Base-by-base conservation (phyloP, 2,888 invertebrate species). In the Caenorhabditis imperialis region DNA sequence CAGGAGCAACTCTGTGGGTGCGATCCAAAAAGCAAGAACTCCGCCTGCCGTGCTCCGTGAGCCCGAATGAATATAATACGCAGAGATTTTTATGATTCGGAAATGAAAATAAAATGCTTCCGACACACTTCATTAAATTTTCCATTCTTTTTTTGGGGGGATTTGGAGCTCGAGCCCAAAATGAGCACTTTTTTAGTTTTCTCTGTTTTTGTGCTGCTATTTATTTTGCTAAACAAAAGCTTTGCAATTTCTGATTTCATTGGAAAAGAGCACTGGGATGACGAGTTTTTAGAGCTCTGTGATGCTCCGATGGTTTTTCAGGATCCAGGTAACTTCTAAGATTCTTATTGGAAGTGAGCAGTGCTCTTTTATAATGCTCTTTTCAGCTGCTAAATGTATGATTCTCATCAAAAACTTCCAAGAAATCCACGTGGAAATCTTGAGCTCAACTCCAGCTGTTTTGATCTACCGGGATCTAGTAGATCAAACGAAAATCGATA, bases 1-100 rank as follows among this genome's bases (percentile, higher is more conserved):
- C 44, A 75, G 75, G 57, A 4, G 71, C 72, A 6, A 62, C 72
- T 2, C 44, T 76, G 22, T 76, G 76, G 76, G 63, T 76, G 3
- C 72, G 54, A 23, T 51, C 65, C 4, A 45, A 48, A 1, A 50
- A 53, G 3, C 71, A 76, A 44, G 76, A 76, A 18, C 30, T 72
- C n/a, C 47, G 51, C 1, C 33, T 57, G 16, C 60, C 54, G 6
- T 70, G 70, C 16, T 38, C 61, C 1, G 3, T 40, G 16, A 4
- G 22, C 14, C n/a, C 38, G 10, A 14, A 47, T 4, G n/a, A n/a
- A n/a, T n/a, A n/a, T n/a, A n/a, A n/a, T n/a, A n/a, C n/a, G n/a
- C n/a, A n/a, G n/a, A n/a, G n/a, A n/a, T n/a, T n/a, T n/a, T n/a
- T n/a, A n/a, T n/a, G n/a, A n/a, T n/a, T n/a, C n/a, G n/a, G n/a